phyloP scores from a whole-genome alignment of 2,113 vertebrate genomes.

The Hydrochoerus hydrochaeris region DNA sequence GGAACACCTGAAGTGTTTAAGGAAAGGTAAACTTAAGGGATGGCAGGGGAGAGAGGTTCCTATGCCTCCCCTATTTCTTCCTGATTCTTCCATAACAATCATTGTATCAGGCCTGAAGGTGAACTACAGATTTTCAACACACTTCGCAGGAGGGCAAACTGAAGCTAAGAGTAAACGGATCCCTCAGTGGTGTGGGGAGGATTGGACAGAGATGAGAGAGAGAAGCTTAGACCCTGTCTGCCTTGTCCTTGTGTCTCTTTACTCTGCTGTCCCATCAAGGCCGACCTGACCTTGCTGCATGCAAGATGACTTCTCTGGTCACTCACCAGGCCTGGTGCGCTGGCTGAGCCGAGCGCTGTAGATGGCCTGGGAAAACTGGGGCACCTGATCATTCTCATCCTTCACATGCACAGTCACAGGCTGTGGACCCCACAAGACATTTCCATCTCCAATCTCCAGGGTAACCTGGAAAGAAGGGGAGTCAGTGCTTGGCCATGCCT shows the following conservation, averaged over 20 bases:
- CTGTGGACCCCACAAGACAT: conserved; percentile 82
- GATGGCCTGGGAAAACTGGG: conserved; percentile 84
- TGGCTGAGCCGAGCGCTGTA: conserved; percentile 87
- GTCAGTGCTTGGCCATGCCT: not conserved
- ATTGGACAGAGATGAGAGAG: not conserved
- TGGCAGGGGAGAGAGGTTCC: not conserved
- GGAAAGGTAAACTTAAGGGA: not conserved
- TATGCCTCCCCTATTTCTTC: not conserved
- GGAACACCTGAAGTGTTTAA: conserved; percentile 78
- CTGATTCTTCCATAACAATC: not conserved
- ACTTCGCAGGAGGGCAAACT: conserved; percentile 35
- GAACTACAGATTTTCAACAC: not conserved
- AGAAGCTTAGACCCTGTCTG: not conserved
- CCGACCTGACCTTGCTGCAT: not conserved
- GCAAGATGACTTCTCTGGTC: not conserved
- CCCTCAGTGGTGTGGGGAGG: not conserved
- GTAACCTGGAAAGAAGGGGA: conserved; percentile 80
- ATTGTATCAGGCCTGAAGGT: not conserved
- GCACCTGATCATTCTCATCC: conserved; percentile 89
- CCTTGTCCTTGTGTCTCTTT: not conserved
- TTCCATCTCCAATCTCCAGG: conserved; percentile 81
- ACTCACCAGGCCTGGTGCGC: conserved; percentile 75
- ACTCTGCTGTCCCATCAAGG: not conserved
- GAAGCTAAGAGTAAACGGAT: not conserved
- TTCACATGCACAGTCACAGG: conserved; percentile 85